phyloP scores from a whole-genome alignment of 2,888 invertebrate genomes.

The Glaucopsyche alexis region DNA sequence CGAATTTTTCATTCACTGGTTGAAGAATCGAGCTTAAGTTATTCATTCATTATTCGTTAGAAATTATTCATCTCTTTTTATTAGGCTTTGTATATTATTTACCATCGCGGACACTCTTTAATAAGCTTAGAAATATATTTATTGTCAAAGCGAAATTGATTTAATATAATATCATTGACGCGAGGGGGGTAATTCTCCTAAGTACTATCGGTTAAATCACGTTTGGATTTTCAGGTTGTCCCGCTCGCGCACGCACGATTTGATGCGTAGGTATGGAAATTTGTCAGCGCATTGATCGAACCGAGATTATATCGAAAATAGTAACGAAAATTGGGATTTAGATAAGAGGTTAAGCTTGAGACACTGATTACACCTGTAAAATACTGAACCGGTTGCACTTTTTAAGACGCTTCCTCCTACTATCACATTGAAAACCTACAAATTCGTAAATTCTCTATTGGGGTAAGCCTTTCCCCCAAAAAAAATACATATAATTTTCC shows the following conservation, averaged over 20 bases:
- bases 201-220: no score
- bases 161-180: not conserved
- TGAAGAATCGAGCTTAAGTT: not conserved
- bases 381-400: no score
- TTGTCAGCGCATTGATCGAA: no score
- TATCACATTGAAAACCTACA: no score
- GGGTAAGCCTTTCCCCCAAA: no score
- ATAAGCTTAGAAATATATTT: not conserved
- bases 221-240: no score
- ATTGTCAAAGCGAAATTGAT: not conserved
- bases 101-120: not conserved
- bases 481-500: not conserved
- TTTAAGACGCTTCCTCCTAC: no score
- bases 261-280: no score
- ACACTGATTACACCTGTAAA: not conserved
- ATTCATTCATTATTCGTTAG: not conserved
- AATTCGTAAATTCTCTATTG: no score
- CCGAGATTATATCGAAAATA: not conserved
- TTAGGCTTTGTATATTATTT: not conserved
- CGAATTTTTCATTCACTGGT: not conserved
- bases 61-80: conserved; percentile 12
- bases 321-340: not conserved
- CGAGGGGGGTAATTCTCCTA: no score
- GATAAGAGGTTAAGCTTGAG: not conserved
- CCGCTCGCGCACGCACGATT: no score